Evolutionary conservation across 1,140 invertebrate genomes (phyloP).

Genomic region (Drosophila hydei): DNA sequence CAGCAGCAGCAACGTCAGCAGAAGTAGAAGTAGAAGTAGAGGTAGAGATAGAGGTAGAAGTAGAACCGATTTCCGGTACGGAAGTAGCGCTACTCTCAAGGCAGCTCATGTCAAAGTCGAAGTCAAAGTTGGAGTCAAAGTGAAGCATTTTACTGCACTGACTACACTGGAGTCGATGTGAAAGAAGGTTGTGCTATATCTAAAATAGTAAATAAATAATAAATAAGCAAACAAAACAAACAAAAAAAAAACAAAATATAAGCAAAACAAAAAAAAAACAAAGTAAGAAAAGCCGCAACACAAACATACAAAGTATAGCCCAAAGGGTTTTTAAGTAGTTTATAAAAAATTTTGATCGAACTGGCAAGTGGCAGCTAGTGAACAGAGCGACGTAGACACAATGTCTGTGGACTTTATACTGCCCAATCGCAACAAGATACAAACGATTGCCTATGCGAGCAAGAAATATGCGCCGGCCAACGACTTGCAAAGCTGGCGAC

Average conservation of each 20-base stretch:
- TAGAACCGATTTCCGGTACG: constrained; percentile 21
- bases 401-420: constrained; percentile 78
- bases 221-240: constrained; percentile 30
- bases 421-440: constrained; percentile 79
- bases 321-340: constrained; percentile 52
- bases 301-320: constrained; percentile 32
- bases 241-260: constrained; percentile 5
- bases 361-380: constrained; percentile 58
- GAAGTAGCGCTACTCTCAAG: constrained; percentile 71
- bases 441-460: constrained; percentile 77
- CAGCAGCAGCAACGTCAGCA: constrained; percentile 29
- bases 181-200: constrained; percentile 82
- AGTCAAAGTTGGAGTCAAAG: constrained; percentile 58
- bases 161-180: constrained; percentile 60
- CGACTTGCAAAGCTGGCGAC: constrained; percentile 47
- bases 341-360: constrained; percentile 48
- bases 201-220: constrained; percentile 53
- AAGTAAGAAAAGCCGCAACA: constrained; percentile 24
- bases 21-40: constrained; percentile 14
- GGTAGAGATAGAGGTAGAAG: constrained; percentile 41
- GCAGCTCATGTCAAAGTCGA: constrained; percentile 75
- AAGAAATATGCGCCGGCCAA: constrained; percentile 63
- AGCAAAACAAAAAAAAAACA: constrained; percentile 17
- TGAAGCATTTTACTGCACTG: constrained; percentile 61
- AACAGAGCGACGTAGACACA: constrained; percentile 53